Evolutionary conservation across 2,113 vertebrate genomes (phyloP).

Genomic region (Ariopsis seemanni): DNA sequence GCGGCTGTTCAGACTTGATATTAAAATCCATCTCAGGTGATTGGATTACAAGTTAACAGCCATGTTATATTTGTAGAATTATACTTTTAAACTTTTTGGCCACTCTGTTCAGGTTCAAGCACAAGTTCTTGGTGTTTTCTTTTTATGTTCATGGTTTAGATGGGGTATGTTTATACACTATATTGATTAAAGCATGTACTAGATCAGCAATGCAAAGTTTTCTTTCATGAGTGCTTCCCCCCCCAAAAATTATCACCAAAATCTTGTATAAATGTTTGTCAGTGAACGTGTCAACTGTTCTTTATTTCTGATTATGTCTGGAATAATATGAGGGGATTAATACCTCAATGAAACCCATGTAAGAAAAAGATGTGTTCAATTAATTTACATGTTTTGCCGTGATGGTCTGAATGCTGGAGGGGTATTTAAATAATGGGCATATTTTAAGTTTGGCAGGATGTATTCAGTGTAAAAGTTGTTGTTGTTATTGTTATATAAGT

Average conservation of each 20-base stretch:
- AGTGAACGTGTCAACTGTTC: too few relatives aligned
- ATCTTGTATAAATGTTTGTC: background rate
- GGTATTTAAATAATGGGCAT: background rate
- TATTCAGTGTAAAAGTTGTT: background rate
- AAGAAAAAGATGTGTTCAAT: background rate
- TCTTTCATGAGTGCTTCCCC: background rate
- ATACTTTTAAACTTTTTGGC: background rate
- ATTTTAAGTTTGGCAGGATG: background rate
- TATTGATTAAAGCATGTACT: background rate
- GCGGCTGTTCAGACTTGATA: background rate
- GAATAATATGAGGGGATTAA: background rate
- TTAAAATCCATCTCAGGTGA: background rate
- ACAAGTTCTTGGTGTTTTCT: too few relatives aligned
- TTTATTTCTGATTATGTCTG: background rate
- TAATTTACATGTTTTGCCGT: background rate
- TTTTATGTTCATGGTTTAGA: background rate
- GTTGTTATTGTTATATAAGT: background rate
- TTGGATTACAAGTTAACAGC: too few relatives aligned
- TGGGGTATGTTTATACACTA: background rate
- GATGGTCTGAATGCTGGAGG: background rate
- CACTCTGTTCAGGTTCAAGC: background rate
- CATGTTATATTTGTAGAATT: background rate
- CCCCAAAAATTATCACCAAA: too few relatives aligned
- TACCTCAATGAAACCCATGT: background rate
- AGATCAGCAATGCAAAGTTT: background rate